Conservation (phyloP, 2,888 invertebrate genomes). For the Microctonus aethiopoides region DNA sequence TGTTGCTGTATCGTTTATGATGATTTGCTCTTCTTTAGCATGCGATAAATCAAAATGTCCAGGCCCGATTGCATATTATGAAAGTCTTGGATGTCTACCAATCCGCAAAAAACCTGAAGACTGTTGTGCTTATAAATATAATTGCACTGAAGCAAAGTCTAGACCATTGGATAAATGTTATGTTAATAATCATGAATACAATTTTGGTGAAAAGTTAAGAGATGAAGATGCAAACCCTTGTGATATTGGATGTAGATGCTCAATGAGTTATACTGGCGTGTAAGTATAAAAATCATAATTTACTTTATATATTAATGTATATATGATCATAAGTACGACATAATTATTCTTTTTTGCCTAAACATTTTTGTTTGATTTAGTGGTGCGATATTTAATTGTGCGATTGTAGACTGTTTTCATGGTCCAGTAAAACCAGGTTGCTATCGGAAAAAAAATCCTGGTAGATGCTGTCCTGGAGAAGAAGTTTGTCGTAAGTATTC, state of each 20-base stretch:
- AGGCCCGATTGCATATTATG: constrained; percentile 52
- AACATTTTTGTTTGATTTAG: constrained; percentile 9
- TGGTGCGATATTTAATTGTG: constrained; percentile 48
- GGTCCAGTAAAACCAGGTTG: constrained; percentile 40
- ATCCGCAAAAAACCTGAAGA: constrained; percentile 46
- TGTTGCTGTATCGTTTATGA: not conserved
- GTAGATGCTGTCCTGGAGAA: constrained; percentile 45
- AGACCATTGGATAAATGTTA: constrained; percentile 51
- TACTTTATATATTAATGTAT: not conserved
- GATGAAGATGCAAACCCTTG: constrained; percentile 52
- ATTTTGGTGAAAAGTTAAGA: constrained; percentile 45
- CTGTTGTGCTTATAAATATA: constrained; percentile 51
- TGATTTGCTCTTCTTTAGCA: not conserved
- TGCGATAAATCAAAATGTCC: constrained; percentile 40
- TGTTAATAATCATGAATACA: constrained; percentile 48
- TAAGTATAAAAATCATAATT: constrained; percentile 39
- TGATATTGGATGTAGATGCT: constrained; percentile 50
- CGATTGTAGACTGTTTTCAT: constrained; percentile 45
- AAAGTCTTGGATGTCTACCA: constrained; percentile 50
- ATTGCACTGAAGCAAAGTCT: constrained; percentile 49
- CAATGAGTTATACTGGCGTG: constrained; percentile 17
- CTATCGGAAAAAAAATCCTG: constrained; percentile 29
- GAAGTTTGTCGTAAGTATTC: constrained; percentile 52
- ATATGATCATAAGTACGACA: not conserved
- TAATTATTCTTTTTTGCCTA: not conserved